A percentile compares a stretch with the other conserved stretches of the same genome.
These are phyloP conservation scores for Zaprionus ghesquierei DNA, from an alignment of 1,140 invertebrate genomes.

Conservation along the genomic window DNA sequence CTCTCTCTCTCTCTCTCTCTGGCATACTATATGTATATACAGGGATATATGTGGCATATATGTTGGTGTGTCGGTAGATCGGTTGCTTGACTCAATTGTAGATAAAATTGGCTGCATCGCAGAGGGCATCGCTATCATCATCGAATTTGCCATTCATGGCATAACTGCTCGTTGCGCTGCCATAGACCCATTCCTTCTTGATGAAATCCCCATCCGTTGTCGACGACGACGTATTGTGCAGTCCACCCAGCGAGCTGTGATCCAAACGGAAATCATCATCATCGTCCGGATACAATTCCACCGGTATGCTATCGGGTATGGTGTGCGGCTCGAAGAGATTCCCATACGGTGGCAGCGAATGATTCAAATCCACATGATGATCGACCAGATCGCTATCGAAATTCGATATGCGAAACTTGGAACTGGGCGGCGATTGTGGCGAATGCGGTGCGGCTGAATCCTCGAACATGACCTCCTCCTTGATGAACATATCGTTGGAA, in stretches of 20 bases:
- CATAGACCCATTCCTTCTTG: conserved; percentile 82
- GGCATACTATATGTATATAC: conserved; percentile 23
- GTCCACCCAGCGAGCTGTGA: conserved; percentile 73
- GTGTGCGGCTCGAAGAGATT: conserved; percentile 81
- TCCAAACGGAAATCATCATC: conserved; percentile 80
- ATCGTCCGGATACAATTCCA: conserved; percentile 77
- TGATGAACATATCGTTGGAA: conserved; percentile 81
- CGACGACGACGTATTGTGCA: conserved; percentile 75
- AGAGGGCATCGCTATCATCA: conserved; percentile 79
- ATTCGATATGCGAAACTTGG: conserved; percentile 80
- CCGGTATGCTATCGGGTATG: conserved; percentile 80
- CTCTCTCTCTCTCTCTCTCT: too few species aligned
- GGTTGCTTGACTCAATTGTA: conserved; percentile 66
- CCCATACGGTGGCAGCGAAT: conserved; percentile 74
- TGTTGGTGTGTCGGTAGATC: conserved; percentile 13
- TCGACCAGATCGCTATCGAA: conserved; percentile 77
- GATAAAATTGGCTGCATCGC: conserved; percentile 80
- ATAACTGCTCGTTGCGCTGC: conserved; percentile 72
- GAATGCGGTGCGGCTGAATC: conserved; percentile 76
- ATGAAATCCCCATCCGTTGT: conserved; percentile 81
- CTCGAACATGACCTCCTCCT: conserved; percentile 79
- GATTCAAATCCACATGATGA: conserved; percentile 76
- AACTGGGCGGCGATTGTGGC: conserved; percentile 77
- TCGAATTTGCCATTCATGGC: conserved; percentile 81
- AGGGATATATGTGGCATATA: conserved; percentile 18